Conservation (phyloP, 2,113 vertebrate species). For the Capreolus pygargus region DNA sequence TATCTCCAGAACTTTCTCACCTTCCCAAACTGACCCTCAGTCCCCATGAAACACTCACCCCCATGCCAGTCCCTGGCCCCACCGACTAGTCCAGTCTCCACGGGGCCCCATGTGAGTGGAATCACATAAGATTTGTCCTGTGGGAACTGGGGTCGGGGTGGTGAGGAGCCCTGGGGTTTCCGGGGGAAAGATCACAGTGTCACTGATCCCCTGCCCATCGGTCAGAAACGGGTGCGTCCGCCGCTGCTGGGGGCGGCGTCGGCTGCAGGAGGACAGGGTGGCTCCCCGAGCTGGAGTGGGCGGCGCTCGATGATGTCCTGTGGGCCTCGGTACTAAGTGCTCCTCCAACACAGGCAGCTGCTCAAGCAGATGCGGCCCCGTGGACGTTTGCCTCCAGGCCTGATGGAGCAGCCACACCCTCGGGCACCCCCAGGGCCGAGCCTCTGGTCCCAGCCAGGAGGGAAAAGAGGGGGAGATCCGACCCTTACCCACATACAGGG, state of each 20-base stretch:
- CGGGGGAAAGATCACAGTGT: neutral
- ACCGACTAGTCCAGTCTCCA: neutral
- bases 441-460: neutral
- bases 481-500: neutral
- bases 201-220: accelerated
- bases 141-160: neutral
- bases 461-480: accelerated
- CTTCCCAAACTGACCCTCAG: neutral
- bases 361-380: accelerated
- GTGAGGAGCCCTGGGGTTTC: neutral
- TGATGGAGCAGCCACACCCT: neutral
- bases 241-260: accelerated
- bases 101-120: neutral
- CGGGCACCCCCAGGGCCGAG: neutral
- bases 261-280: neutral
- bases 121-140: neutral
- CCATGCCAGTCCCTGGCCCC: neutral
- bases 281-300: accelerated
- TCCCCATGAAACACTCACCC: neutral
- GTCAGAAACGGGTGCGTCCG: neutral
- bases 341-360: neutral
- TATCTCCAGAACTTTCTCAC: neutral
- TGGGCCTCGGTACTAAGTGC: too few relatives aligned
- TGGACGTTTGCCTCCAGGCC: accelerated
- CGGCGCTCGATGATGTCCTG: accelerated